phyloP scores from a whole-genome alignment of 1,140 invertebrate genomes.

The Hirudo medicinalis region DNA sequence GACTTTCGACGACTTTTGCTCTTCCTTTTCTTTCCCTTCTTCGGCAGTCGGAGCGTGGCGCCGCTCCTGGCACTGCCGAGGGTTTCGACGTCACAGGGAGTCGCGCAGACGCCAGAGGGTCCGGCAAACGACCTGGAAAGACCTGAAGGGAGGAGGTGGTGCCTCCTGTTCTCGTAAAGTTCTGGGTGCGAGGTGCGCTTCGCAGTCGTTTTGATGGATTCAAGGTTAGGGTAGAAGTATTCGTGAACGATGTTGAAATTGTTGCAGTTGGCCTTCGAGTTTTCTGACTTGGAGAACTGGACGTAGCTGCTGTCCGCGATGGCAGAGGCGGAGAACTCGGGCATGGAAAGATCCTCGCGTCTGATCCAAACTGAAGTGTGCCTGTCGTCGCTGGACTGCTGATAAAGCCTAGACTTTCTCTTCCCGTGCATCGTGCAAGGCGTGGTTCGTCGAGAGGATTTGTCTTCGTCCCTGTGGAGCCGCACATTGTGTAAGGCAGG shows the following conservation, averaged over 20 bases:
- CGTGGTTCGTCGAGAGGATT: slow-evolving; percentile 15
- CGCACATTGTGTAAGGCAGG: slow-evolving; percentile 7
- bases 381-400: slow-evolving; percentile 28
- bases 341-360: slow-evolving; percentile 10
- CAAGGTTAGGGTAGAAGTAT: slow-evolving; percentile 65
- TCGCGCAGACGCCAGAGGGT: neutral
- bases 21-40: slow-evolving; percentile 10
- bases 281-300: slow-evolving; percentile 51
- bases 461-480: neutral
- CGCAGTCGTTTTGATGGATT: slow-evolving; percentile 28
- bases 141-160: neutral
- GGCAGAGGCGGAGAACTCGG: slow-evolving; percentile 19
- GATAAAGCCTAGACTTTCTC: slow-evolving; percentile 23
- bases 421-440: slow-evolving; percentile 23
- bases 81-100: slow-evolving; percentile 4
- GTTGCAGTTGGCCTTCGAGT: neutral
- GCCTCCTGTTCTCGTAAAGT: neutral
- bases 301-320: slow-evolving; percentile 60
- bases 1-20: slow-evolving; percentile 38
- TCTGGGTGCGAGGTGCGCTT: neutral
- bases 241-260: slow-evolving; percentile 47
- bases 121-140: neutral
- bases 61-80: slow-evolving; percentile 39
- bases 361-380: slow-evolving; percentile 16
- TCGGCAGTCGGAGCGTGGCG: slow-evolving; percentile 20